phyloP scores from a whole-genome alignment of 2,113 vertebrate species.

The Dunckerocampus dactyliophorus region DNA sequence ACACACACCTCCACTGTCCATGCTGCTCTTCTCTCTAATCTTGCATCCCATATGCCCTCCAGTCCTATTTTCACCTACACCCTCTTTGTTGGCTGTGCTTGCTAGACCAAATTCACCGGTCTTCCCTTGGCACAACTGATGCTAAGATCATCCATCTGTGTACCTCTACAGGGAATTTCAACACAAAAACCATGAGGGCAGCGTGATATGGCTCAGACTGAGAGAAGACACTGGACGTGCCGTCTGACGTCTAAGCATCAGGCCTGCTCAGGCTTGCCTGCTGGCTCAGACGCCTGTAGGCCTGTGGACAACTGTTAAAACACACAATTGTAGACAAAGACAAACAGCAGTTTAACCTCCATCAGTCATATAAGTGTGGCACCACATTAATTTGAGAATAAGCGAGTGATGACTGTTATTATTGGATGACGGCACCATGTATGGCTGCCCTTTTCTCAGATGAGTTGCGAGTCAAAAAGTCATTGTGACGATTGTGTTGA shows the following conservation, averaged over 20 bases:
- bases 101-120: conserved; percentile 23
- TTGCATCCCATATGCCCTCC: not conserved
- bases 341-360: conserved; percentile 9
- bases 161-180: conserved; percentile 19
- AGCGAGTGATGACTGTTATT: conserved; percentile 5
- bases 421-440: not conserved
- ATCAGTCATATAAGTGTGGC: conserved; percentile 20
- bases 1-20: conserved; percentile 27
- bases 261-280: conserved; percentile 42
- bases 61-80: not conserved
- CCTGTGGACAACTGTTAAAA: not conserved
- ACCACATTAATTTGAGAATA: conserved; percentile 8
- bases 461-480: not conserved
- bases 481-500: not conserved
- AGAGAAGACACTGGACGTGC: conserved; percentile 26
- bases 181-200: conserved; percentile 15
- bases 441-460: not conserved
- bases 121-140: not conserved
- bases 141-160: conserved; percentile 29
- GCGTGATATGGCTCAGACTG: conserved; percentile 14
- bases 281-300: conserved; percentile 18
- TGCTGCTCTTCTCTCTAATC: conserved; percentile 9
- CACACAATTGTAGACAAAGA: not conserved
- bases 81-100: not conserved
- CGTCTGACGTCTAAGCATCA: conserved; percentile 11